Base-by-base conservation (phyloP, 2,113 vertebrate species). In the Symphodus melops region DNA sequence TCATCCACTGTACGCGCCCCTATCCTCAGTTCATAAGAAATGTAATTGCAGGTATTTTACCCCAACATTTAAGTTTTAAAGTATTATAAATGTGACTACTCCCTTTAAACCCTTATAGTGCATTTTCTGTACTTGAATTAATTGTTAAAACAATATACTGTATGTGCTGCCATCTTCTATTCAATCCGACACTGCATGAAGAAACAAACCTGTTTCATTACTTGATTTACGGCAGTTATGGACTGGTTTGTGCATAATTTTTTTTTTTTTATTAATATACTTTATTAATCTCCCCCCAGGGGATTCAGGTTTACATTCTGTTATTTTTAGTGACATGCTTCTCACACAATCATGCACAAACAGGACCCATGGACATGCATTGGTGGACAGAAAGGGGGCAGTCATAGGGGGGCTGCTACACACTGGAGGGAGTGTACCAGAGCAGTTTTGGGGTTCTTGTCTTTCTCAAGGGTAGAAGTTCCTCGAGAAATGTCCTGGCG, bases 141-240 rank as follows among this genome's bases (percentile, higher is more conserved):
- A 60, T n/a, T 55, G 46, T 63, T 79, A 23, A 16, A 76, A 51
- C 58, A 21, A 71, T 78, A 67, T n/a, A n/a, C n/a, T n/a, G n/a
- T 80, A 84, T 62, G 39, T 33, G 68, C 68, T n/a, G 11, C 17
- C 41, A 59, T 60, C 52, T 72, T 56, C 60, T 55, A 21, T 59
- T 41, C 69, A 81, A 71, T 79, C 33, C 77, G 61, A 63, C 19
- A 23, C 25, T 44, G 39, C 53, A 63, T 76, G 71, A 66, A 21
- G 13, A n/a, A 41, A 63, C 49, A 53, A 60, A 57, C 61, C 55
- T 53, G 52, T 77, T 74, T 73, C 37, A 78, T 64, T 20, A 25
- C 60, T 10, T 58, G 72, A 81, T 86, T 75, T 75, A 75, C 68
- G 55, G 60, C 68, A 61, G 48, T 60, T 59, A 46, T 51, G 54